A percentile compares a stretch with the other conserved stretches of the same genome.
Evolutionary conservation across 2,113 vertebrate species (phyloP).

Genomic region (Calyptommatus sinebrachiatus): DNA sequence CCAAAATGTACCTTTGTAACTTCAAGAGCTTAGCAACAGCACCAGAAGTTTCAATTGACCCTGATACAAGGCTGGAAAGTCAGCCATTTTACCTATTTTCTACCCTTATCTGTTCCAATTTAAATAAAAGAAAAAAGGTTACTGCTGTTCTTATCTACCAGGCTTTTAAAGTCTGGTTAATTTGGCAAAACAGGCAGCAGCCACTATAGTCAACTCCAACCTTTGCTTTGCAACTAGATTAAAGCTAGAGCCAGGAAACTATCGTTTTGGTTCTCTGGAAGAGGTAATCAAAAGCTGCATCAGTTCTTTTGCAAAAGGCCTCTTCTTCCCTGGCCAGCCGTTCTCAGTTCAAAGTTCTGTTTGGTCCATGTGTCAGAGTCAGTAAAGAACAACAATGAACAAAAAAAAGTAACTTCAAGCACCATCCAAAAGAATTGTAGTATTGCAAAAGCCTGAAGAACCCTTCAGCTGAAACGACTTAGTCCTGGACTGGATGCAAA

Average conservation of each 20-base stretch:
- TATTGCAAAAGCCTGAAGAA: conserved; percentile 1
- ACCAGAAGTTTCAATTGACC: neutral
- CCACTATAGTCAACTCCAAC: neutral
- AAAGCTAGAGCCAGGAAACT: neutral
- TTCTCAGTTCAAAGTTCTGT: neutral
- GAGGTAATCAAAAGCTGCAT: neutral
- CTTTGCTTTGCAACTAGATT: neutral
- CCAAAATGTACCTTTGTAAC: neutral
- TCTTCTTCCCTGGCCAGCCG: neutral
- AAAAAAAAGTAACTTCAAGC: neutral
- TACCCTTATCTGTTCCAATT: neutral
- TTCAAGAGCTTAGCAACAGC: conserved; percentile 6
- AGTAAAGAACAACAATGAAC: neutral
- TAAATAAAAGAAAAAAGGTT: neutral
- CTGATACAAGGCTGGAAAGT: conserved; percentile 1
- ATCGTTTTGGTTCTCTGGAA: neutral
- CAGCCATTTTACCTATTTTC: neutral
- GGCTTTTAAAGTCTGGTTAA: too few relatives aligned
- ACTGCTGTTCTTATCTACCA: neutral
- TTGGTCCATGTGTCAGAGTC: conserved; percentile 13
- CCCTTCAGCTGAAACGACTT: neutral
- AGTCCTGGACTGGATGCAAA: neutral
- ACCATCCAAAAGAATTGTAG: neutral
- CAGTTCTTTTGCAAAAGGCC: neutral
- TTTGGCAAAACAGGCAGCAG: neutral